A percentile compares a stretch with the other conserved stretches of the same genome.
Conservation (phyloP, 2,888 invertebrate species). For the Nesidiocoris tenuis region DNA sequence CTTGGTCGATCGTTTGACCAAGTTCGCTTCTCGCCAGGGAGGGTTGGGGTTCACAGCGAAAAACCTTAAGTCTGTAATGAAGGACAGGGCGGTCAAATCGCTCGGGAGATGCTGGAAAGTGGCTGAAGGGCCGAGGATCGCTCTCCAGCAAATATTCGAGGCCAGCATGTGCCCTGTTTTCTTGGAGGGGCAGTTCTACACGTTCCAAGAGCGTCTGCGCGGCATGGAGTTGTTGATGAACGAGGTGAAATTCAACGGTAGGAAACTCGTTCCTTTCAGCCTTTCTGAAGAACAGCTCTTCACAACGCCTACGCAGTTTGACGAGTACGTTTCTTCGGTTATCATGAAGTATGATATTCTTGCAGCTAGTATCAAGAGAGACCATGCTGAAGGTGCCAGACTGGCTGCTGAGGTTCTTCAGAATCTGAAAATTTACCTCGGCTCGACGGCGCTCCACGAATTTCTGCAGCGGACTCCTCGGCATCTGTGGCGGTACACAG, state of each 20-base stretch:
- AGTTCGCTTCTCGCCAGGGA: constrained; percentile 18
- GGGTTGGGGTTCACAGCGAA: constrained; percentile 13
- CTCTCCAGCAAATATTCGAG: constrained; percentile 31
- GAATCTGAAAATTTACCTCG: constrained; percentile 4
- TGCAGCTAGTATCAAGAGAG: constrained; percentile 5
- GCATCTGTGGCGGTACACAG: constrained; percentile 27
- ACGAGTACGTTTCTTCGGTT: constrained; percentile 20
- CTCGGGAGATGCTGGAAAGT: constrained; percentile 15
- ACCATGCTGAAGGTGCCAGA: constrained; percentile 1
- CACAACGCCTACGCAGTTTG: constrained; percentile 6
- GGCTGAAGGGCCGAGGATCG: neutral
- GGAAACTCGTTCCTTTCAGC: constrained; percentile 23
- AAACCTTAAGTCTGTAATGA: constrained; percentile 9
- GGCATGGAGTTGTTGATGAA: constrained; percentile 21
- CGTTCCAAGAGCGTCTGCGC: constrained; percentile 28
- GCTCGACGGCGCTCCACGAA: constrained; percentile 1
- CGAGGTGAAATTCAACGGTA: constrained; percentile 22
- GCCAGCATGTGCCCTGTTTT: constrained; percentile 30
- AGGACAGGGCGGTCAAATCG: neutral
- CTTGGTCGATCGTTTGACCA: neutral
- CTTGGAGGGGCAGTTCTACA: constrained; percentile 24
- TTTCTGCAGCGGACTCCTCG: constrained; percentile 17
- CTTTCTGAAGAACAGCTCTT: constrained; percentile 5
- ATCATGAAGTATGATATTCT: constrained; percentile 26
- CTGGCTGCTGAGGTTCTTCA: constrained; percentile 11